A percentile compares a stretch with the other conserved stretches of the same genome.
Conservation (phyloP, 2,888 invertebrate genomes). For the Allolobophora icterica region DNA sequence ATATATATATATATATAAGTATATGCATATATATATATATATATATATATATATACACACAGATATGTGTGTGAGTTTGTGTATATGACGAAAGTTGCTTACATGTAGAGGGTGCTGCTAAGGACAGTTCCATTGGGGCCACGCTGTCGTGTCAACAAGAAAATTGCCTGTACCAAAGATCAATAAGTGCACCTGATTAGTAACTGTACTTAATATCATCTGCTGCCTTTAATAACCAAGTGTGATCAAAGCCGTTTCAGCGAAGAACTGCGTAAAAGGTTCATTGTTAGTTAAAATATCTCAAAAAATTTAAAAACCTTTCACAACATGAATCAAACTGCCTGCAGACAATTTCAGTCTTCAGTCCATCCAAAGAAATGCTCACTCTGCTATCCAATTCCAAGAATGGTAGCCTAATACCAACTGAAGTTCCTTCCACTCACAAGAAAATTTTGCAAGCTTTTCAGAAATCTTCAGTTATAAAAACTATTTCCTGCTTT, state of each 20-base stretch:
- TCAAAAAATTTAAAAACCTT: background rate
- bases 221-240: too few species aligned
- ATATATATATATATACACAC: too few species aligned
- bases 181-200: background rate
- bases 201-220: background rate
- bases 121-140: constrained; percentile 31
- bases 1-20: too few species aligned
- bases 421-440: background rate
- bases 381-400: background rate
- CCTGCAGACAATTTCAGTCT: background rate
- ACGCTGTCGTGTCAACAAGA: constrained; percentile 39
- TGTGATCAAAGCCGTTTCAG: too few species aligned
- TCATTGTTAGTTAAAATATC: too few species aligned
- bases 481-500: background rate
- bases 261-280: too few species aligned
- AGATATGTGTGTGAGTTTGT: background rate
- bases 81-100: background rate
- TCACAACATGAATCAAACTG: background rate
- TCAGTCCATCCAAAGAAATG: background rate
- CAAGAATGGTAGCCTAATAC: background rate
- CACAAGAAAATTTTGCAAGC: background rate
- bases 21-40: too few species aligned
- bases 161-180: constrained; percentile 37
- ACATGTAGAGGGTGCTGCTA: constrained; percentile 40
- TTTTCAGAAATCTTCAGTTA: background rate